phyloP scores from a whole-genome alignment of 2,888 invertebrate species.

The Scaptomyza cyrtandrae region DNA sequence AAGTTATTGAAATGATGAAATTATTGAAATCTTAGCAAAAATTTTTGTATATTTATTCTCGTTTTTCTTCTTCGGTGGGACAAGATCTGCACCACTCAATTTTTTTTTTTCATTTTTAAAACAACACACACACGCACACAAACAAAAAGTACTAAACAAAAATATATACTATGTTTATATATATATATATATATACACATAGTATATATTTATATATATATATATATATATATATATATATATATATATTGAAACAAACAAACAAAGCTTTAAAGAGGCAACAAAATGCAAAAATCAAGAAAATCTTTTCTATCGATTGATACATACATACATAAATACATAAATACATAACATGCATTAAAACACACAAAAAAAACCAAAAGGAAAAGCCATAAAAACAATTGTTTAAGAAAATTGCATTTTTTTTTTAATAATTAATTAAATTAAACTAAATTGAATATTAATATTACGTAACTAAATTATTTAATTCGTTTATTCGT shows the following conservation, averaged over 20 bases:
- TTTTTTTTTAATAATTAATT: slow-evolving; percentile 46
- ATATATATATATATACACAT: slow-evolving; percentile 27
- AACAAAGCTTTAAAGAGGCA: slow-evolving; percentile 74
- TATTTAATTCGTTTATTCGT: slow-evolving; percentile 73
- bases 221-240: slow-evolving; percentile 17
- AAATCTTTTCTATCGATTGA: slow-evolving; percentile 19
- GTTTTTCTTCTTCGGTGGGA: slow-evolving; percentile 31
- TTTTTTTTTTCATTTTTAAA: slow-evolving; percentile 46
- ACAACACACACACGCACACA: slow-evolving; percentile 32
- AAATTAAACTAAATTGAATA: slow-evolving; percentile 70
- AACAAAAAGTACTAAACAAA: slow-evolving; percentile 42
- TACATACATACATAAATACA: slow-evolving; percentile 24
- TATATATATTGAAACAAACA: slow-evolving; percentile 16
- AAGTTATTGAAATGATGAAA: slow-evolving; percentile 51
- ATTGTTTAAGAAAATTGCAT: slow-evolving; percentile 39
- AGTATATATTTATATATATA: slow-evolving; percentile 35
- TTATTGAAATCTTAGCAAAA: slow-evolving; percentile 72
- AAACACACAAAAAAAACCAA: slow-evolving; percentile 28
- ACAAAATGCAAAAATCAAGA: slow-evolving; percentile 49
- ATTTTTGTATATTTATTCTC: slow-evolving; percentile 56
- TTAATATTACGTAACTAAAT: slow-evolving; percentile 69
- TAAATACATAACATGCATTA: slow-evolving; percentile 3
- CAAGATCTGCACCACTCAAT: no score
- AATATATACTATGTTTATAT: slow-evolving; percentile 20
- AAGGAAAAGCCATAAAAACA: slow-evolving; percentile 25